Base-by-base conservation (phyloP, 2,888 invertebrate species). In the Ennomos quercinarius region DNA sequence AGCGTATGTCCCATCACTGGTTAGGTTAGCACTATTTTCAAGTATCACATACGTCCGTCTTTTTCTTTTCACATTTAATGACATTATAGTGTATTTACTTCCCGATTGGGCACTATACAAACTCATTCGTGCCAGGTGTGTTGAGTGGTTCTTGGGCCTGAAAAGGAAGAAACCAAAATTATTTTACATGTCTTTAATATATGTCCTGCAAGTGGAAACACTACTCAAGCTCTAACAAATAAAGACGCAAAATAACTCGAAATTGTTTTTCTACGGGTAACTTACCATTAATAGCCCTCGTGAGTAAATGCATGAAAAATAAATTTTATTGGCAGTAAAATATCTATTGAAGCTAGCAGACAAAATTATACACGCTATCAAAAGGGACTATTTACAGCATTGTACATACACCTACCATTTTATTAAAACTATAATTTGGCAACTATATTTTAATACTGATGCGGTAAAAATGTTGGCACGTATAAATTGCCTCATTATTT, bases 81-180 rank as follows among this genome's bases (percentile, higher is more conserved):
- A 89, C 78, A 92, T 81, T 81, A 84, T 85, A 81, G 83, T 79
- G 81, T 90, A 92, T 88, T 91, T 87, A 82, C 91, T 91, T 74
- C 92, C 91, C 61, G 86, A 84, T 77, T 77, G 80, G 63, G 81
- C 85, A 90, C 87, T 93, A 96, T 93, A 96, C 96, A 93, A 95
- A 96, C 81, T 96, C 96, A 89, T 96, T 96, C 84, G 95, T 95
- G 85, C 96, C 95, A 80, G 95, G 95, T 86, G 95, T 95, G 77
- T 95, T 97, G 84, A 97, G 94, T 71, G 97, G 97, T 93, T 96
- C 95, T 93, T 96, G 95, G 80, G 96, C 96, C 97, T 97, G 94
- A 10, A 94, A 95, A 83, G 72, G 86, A 86, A 81, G 79, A 63
- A 68, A 39, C 4, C 27, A 39, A 63, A 13, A 42, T 56, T 35